phyloP scores from a whole-genome alignment of 37 sponge, comb jelly and placozoan species.

The Chondrilla cf. caribensis region DNA sequence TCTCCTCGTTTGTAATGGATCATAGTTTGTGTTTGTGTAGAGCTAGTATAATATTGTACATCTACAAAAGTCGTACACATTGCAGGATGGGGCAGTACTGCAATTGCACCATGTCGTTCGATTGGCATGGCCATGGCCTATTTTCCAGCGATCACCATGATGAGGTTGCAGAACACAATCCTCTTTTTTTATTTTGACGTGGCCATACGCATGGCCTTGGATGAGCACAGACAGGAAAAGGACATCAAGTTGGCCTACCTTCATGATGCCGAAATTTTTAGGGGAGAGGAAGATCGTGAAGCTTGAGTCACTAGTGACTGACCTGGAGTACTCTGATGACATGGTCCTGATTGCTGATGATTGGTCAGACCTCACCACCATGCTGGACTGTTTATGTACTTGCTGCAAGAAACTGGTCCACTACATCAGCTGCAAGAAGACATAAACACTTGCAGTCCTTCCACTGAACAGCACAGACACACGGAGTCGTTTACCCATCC shows the following conservation, averaged over 20 bases:
- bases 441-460: background rate
- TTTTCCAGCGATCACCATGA: too few relatives aligned
- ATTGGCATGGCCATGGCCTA: too few relatives aligned
- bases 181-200: background rate
- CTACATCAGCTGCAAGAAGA: background rate
- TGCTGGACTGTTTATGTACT: background rate
- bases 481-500: background rate
- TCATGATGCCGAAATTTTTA: background rate
- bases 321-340: background rate
- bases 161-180: too few relatives aligned
- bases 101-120: too few relatives aligned
- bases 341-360: background rate
- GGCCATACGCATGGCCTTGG: background rate
- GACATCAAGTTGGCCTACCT: background rate
- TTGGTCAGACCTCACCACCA: background rate
- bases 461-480: background rate
- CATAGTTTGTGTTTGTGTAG: too few relatives aligned
- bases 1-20: too few relatives aligned
- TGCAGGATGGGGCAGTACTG: too few relatives aligned
- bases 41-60: too few relatives aligned
- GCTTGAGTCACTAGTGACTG: background rate
- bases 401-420: background rate
- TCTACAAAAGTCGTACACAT: too few relatives aligned
- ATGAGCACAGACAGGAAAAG: too few relatives aligned
- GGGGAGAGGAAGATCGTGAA: background rate